Evolutionary conservation across 2,113 vertebrate species (phyloP), one percentile per base, ranked within the genome.

Genomic region (Passerina amoena): DNA sequence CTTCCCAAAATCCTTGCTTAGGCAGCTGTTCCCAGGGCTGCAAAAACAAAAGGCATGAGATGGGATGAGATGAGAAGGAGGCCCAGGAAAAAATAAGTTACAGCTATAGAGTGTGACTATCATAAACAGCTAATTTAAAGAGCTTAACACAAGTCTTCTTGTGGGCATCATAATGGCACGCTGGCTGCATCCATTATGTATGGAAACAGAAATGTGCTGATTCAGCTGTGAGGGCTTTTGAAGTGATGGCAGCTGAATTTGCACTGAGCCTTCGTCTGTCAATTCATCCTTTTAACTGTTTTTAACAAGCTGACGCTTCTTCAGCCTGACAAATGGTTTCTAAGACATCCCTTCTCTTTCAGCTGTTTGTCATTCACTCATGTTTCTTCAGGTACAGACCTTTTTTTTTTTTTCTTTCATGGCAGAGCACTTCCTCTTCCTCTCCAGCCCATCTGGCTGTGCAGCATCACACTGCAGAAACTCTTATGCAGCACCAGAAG

Each of bases 181-280:
- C 61, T 75, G 77, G 70, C 86, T 84, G 76, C 81, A 57, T 92
- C 94, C 90, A 72, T 92, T 85, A 88, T 53, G 81, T 22, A 42
- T n/a, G 17, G 64, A 51, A 85, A 56, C 40, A 83, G 59, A 95
- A 77, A 86, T 76, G 48, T 92, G 88, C 93, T 96, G 96, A 89
- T 90, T 90, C 90, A 82, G 91, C 88, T 83, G 64, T 37, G 60
- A 88, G 48, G 89, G 72, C 65, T 94, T 94, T 96, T 85, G 90
- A 96, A 96, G 92, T 59, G 73, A 77, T 47, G 80, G 92, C 91
- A 96, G 82, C 72, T 88, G 88, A 94, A 83, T 82, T 71, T 31
- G 42, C 65, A 66, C 85, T 50, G 71, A 86, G 60, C 51, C 68
- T 70, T 95, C 33, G 2, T 95, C 84, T 94, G 94, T 92, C 94